Conservation (phyloP, 37 sponge, comb jelly and placozoan genomes). For the Beroe ovata region DNA sequence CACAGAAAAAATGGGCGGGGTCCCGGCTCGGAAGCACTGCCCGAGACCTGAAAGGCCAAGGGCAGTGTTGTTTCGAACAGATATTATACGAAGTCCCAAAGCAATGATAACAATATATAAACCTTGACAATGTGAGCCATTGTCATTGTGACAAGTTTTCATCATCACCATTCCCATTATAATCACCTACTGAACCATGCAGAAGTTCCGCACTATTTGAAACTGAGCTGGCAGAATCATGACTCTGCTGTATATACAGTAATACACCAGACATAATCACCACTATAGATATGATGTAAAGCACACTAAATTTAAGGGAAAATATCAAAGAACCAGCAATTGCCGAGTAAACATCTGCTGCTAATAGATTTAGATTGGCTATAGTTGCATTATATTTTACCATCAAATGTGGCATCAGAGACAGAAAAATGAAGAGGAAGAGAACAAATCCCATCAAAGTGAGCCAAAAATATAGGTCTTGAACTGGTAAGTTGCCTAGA, state of each 20-base stretch:
- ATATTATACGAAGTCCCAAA: too few relatives aligned
- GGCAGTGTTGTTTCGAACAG: too few relatives aligned
- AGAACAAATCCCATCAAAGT: slow-evolving; percentile 3
- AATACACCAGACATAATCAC: slow-evolving; percentile 31
- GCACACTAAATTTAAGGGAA: slow-evolving; percentile 12
- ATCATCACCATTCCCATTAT: too few relatives aligned
- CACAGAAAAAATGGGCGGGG: too few relatives aligned
- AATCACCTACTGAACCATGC: too few relatives aligned
- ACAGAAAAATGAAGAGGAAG: slow-evolving; percentile 46
- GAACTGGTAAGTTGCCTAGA: not conserved
- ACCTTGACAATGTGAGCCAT: too few relatives aligned
- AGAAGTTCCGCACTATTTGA: too few relatives aligned
- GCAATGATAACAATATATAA: too few relatives aligned
- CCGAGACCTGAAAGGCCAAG: too few relatives aligned
- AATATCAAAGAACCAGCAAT: slow-evolving; percentile 33
- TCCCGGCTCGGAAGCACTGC: too few relatives aligned
- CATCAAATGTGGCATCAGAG: slow-evolving; percentile 35
- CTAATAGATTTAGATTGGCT: slow-evolving; percentile 43
- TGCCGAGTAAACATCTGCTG: slow-evolving; percentile 63
- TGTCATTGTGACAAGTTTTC: too few relatives aligned
- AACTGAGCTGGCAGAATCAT: too few relatives aligned
- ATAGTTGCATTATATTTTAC: slow-evolving; percentile 36
- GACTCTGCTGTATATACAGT: slow-evolving; percentile 23
- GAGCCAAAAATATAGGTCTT: not conserved
- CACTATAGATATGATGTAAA: slow-evolving; percentile 4